Percentiles rank a stretch among this genome's conserved stretches.
Conservation (phyloP, 1,140 invertebrate genomes). For the Cydia splendana region DNA sequence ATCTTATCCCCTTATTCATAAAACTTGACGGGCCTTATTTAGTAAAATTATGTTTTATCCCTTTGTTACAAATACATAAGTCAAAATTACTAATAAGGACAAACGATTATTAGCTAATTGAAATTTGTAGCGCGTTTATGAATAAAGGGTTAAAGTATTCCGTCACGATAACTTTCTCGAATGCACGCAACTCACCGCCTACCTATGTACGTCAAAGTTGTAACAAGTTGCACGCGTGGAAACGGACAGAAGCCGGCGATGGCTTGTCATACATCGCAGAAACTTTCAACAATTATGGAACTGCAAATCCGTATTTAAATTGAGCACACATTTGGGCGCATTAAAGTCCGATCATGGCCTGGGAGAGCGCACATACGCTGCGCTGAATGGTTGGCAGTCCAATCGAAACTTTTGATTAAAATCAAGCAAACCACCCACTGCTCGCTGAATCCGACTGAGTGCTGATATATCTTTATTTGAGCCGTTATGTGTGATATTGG, state of each 20-base stretch:
- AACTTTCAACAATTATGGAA: conserved; percentile 65
- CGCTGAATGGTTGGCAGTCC: conserved; percentile 63
- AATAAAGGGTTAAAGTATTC: conserved; percentile 7
- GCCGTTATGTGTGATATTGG: conserved; percentile 53
- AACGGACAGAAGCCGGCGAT: conserved; percentile 24
- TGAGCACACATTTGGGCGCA: conserved; percentile 62
- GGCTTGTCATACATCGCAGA: conserved; percentile 38
- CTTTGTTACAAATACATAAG: too few relatives aligned
- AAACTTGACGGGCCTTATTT: too few relatives aligned
- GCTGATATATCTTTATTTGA: conserved; percentile 77
- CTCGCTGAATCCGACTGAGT: conserved; percentile 60
- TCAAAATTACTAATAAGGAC: too few relatives aligned
- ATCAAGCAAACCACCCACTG: conserved; percentile 71
- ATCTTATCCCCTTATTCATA: conserved; percentile 9
- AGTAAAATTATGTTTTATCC: too few relatives aligned
- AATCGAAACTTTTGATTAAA: conserved; percentile 80
- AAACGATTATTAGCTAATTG: too few relatives aligned
- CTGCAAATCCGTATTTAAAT: conserved; percentile 68
- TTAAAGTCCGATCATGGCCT: conserved; percentile 60
- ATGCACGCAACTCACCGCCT: neutral
- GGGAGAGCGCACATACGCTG: conserved; percentile 49
- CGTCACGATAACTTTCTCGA: conserved; percentile 25
- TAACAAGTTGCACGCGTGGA: conserved; percentile 51
- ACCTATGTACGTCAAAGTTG: conserved; percentile 46
- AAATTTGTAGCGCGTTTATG: too few relatives aligned